A percentile compares a stretch with the other conserved stretches of the same genome.
Evolutionary conservation across 2,888 invertebrate genomes (phyloP).

Genomic region (Campopleginae sp.): DNA sequence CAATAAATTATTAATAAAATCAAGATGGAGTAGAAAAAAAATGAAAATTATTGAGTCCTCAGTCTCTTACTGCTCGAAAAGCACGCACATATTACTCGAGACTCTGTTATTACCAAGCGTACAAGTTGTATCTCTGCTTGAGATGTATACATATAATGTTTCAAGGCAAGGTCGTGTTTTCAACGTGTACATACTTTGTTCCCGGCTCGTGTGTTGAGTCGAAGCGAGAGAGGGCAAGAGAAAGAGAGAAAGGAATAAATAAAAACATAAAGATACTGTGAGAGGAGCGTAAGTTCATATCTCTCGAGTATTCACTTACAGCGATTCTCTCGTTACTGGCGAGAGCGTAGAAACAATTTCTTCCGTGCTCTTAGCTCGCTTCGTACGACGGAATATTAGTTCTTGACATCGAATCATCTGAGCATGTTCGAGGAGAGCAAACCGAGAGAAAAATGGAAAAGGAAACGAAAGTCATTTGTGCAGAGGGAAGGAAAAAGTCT

Average conservation of each 20-base stretch:
- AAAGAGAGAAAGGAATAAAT: constrained; percentile 35
- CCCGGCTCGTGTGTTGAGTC: constrained; percentile 54
- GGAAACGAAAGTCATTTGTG: not conserved
- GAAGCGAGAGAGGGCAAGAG: constrained; percentile 47
- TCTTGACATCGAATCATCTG: not conserved
- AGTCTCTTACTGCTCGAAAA: constrained; percentile 23
- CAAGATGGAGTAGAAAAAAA: not conserved
- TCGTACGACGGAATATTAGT: not conserved
- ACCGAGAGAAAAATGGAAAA: constrained; percentile 14
- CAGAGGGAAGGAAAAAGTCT: not conserved
- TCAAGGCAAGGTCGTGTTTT: constrained; percentile 54
- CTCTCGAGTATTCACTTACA: constrained; percentile 60
- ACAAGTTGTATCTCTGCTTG: constrained; percentile 47
- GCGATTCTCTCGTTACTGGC: constrained; percentile 19
- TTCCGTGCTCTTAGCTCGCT: not conserved
- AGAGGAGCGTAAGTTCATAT: constrained; percentile 57
- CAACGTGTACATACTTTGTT: constrained; percentile 50
- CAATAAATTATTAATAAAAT: not conserved
- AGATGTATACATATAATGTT: constrained; percentile 45
- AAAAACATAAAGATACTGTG: constrained; percentile 10
- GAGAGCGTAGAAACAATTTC: constrained; percentile 14
- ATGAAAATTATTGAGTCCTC: constrained; percentile 4
- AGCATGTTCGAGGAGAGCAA: not conserved
- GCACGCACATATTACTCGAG: constrained; percentile 13
- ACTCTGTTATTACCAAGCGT: constrained; percentile 45